These are phyloP conservation scores for Notiomystis cincta DNA, from an alignment of 2,113 vertebrate species.

Conservation along the genomic window DNA sequence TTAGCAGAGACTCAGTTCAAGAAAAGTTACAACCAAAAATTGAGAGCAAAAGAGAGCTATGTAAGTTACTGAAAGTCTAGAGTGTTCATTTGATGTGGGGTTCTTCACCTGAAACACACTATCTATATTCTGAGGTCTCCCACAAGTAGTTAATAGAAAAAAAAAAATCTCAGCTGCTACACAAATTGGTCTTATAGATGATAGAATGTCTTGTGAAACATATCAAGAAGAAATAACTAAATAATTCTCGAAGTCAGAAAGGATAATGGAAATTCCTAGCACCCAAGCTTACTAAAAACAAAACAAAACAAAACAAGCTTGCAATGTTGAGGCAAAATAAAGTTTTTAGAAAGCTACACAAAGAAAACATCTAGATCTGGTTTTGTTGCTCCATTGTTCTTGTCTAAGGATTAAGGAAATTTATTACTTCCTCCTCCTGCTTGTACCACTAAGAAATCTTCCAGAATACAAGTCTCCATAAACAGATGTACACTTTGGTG, in stretches of 20 bases:
- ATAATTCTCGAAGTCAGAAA: neutral
- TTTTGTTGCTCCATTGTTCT: neutral
- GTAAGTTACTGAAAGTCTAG: neutral
- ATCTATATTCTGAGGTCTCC: neutral
- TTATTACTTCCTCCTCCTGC: slow-evolving; percentile 22
- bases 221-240: neutral
- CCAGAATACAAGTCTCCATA: neutral
- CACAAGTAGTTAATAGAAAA: neutral
- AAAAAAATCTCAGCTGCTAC: neutral
- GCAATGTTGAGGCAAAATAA: neutral
- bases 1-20: neutral
- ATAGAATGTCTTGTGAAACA: neutral
- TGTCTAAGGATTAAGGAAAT: neutral
- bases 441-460: neutral
- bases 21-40: neutral
- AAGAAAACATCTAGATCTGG: neutral
- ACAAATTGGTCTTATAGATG: neutral
- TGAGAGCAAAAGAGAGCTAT: neutral
- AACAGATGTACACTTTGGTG: neutral
- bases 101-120: neutral
- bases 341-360: neutral
- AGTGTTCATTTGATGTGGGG: neutral
- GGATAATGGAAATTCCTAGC: neutral
- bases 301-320: neutral
- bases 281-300: neutral